These are phyloP conservation scores for Bubo scandiacus DNA, from an alignment of 2,113 vertebrate genomes.

Conservation along the genomic window DNA sequence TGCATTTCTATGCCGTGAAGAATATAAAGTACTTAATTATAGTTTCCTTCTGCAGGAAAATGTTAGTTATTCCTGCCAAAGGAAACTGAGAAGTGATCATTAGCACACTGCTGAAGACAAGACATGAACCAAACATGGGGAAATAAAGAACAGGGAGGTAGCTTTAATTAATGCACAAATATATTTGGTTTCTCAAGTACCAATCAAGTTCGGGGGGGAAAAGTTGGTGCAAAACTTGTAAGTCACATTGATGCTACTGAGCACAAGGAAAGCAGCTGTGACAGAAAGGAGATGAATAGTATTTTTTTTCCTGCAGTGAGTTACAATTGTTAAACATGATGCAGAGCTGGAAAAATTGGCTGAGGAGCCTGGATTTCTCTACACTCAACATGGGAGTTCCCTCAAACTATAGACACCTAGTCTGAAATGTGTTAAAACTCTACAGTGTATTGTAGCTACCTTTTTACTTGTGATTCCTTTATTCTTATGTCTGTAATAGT, in stretches of 20 bases:
- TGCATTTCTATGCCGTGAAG: neutral
- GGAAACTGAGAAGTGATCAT: neutral
- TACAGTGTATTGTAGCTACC: neutral
- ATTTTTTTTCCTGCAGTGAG: neutral
- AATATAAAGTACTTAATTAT: neutral
- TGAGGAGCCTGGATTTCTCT: neutral
- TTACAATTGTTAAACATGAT: neutral
- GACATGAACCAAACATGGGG: neutral
- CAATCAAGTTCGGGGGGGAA: neutral
- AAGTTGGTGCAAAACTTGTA: neutral
- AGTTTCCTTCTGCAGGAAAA: neutral
- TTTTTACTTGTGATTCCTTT: neutral
- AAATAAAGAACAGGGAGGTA: neutral
- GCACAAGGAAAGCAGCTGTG: neutral
- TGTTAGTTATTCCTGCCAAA: neutral
- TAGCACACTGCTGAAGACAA: neutral
- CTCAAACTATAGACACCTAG: neutral
- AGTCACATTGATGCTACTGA: neutral
- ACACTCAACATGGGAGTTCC: neutral
- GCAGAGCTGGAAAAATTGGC: neutral
- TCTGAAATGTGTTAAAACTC: neutral
- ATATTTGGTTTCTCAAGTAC: neutral
- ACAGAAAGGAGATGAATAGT: neutral
- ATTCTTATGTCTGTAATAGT: neutral
- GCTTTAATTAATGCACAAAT: neutral